phyloP scores from a whole-genome alignment of 2,888 invertebrate genomes.

The Notodonta ziczac region DNA sequence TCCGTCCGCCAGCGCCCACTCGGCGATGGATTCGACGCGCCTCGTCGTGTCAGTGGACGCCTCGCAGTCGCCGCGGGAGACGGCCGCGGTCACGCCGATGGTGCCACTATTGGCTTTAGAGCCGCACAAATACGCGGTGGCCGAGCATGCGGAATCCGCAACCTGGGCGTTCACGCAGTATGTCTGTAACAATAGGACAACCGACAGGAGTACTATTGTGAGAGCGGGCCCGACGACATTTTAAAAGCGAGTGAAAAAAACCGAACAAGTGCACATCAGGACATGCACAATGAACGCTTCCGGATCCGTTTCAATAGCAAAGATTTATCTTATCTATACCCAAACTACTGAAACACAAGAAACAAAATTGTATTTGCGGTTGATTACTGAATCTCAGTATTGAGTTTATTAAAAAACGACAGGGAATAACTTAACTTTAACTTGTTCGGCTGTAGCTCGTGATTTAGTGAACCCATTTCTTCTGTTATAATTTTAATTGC shows the following conservation, averaged over 20 bases:
- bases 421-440: no score
- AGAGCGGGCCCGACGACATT: background rate
- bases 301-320: no score
- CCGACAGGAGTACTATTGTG: background rate
- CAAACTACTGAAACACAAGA: no score
- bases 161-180: conserved; percentile 85
- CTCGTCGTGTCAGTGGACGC: conserved; percentile 77
- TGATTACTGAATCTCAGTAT: no score
- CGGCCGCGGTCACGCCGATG: conserved; percentile 87
- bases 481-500: no score
- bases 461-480: no score
- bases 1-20: conserved; percentile 84
- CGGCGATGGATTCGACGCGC: conserved; percentile 86
- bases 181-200: conserved; percentile 59
- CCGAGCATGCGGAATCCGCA: conserved; percentile 88
- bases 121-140: conserved; percentile 87
- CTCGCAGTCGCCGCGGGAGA: conserved; percentile 83
- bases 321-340: no score
- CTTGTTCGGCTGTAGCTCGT: no score
- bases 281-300: no score
- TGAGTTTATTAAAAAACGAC: no score
- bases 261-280: no score
- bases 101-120: conserved; percentile 86
- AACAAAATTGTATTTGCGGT: no score
- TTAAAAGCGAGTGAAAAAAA: background rate